These are phyloP conservation scores for Tenthredo notha DNA, from an alignment of 2,888 invertebrate species.

Conservation along the genomic window DNA sequence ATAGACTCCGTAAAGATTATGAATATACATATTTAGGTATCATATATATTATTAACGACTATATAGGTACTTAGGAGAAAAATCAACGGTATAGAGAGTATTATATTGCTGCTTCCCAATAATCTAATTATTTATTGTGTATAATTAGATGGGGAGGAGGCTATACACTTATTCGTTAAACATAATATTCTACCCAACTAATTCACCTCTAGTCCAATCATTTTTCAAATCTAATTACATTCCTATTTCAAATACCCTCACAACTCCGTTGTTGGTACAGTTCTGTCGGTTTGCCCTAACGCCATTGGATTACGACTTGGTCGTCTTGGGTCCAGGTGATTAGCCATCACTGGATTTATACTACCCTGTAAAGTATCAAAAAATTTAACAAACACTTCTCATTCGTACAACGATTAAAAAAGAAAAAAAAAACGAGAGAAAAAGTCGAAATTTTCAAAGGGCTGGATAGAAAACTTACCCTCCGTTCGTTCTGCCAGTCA, in stretches of 20 bases:
- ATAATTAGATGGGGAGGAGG: background rate
- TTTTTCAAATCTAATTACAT: background rate
- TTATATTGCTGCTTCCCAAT: background rate
- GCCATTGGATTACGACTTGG: constrained; percentile 25
- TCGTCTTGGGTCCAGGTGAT: background rate
- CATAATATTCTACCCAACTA: background rate
- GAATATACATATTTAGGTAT: background rate
- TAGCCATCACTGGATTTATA: constrained; percentile 44
- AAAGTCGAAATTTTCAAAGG: background rate
- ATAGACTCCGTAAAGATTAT: background rate
- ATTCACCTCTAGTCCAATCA: background rate
- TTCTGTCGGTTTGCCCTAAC: background rate
- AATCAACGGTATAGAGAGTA: constrained; percentile 7
- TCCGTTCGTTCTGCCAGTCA: constrained; percentile 44
- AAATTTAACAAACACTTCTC: background rate
- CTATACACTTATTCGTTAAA: background rate
- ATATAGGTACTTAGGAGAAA: background rate
- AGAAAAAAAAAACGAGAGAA: background rate
- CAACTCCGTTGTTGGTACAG: constrained; percentile 36
- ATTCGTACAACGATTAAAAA: background rate
- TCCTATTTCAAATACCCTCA: background rate
- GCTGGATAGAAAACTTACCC: constrained; percentile 45
- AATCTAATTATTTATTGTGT: constrained; percentile 19
- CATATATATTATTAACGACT: background rate
- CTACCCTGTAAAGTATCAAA: constrained; percentile 28